Conservation (phyloP, 2,113 vertebrate species). For the Acrocephalus kingi region DNA sequence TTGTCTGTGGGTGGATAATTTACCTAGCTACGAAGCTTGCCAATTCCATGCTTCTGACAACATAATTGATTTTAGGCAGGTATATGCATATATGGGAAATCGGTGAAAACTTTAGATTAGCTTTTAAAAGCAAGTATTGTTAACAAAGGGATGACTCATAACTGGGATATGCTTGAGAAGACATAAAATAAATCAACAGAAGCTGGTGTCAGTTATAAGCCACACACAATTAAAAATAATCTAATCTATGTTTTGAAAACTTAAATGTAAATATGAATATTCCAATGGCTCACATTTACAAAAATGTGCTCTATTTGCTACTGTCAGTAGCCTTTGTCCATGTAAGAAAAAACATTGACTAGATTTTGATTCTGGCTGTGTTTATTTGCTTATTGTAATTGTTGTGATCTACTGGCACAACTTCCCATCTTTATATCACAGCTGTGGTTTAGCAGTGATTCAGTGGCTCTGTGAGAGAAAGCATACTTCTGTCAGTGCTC, state of each 20-base stretch:
- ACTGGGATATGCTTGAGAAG: not conserved
- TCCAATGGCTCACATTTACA: not conserved
- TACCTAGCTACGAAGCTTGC: not conserved
- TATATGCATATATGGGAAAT: not conserved
- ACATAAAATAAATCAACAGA: conserved; percentile 4
- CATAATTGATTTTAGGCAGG: not conserved
- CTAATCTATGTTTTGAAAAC: conserved; percentile 12
- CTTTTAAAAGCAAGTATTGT: not conserved
- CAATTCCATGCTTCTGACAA: not conserved
- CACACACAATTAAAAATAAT: conserved; percentile 7
- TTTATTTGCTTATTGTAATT: conserved; percentile 44
- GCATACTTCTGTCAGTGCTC: not conserved
- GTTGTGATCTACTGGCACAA: not conserved
- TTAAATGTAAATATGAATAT: conserved; percentile 21
- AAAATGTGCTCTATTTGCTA: not conserved
- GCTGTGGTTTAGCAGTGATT: not conserved
- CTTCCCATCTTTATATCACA: not conserved
- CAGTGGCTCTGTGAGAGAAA: not conserved
- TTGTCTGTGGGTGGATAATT: not conserved
- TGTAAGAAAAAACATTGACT: not conserved
- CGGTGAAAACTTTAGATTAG: not conserved
- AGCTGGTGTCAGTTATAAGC: not conserved
- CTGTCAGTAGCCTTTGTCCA: conserved; percentile 15
- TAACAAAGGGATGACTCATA: not conserved
- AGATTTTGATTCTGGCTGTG: conserved; percentile 34